These are phyloP conservation scores for Epinephelus moara DNA, from an alignment of 2,113 vertebrate species.

Conservation along the genomic window DNA sequence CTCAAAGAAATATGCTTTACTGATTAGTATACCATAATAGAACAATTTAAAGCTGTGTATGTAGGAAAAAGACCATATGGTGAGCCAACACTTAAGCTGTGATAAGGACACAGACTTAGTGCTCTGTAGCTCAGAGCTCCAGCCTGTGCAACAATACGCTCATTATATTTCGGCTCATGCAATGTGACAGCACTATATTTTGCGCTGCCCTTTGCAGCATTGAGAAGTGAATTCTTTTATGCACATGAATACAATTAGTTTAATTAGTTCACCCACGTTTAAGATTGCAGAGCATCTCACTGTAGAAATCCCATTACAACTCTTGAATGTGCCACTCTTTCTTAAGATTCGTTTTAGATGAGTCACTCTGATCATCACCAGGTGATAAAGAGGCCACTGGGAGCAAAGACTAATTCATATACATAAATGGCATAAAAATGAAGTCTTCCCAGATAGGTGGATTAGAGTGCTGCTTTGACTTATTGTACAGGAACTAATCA, in stretches of 20 bases:
- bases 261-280: slow-evolving; percentile 69
- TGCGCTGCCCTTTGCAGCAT: slow-evolving; percentile 43
- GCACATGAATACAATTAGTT: slow-evolving; percentile 63
- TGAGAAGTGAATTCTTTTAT: slow-evolving; percentile 41
- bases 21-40: slow-evolving; percentile 7
- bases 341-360: slow-evolving; percentile 51
- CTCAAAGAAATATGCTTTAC: not conserved
- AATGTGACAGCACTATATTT: slow-evolving; percentile 44
- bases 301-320: slow-evolving; percentile 64
- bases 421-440: slow-evolving; percentile 52
- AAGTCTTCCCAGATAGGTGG: slow-evolving; percentile 47
- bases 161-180: slow-evolving; percentile 62
- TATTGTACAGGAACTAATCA: slow-evolving; percentile 59
- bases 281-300: slow-evolving; percentile 46
- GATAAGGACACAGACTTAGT: slow-evolving; percentile 20
- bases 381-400: slow-evolving; percentile 58
- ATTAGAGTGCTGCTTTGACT: slow-evolving; percentile 48
- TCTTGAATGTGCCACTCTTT: slow-evolving; percentile 53
- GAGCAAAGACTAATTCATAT: slow-evolving; percentile 54
- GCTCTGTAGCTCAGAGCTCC: slow-evolving; percentile 2
- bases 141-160: slow-evolving; percentile 36
- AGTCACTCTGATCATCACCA: slow-evolving; percentile 55
- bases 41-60: slow-evolving; percentile 26
- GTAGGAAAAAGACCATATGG: slow-evolving; percentile 20
- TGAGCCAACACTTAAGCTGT: slow-evolving; percentile 8